Evolutionary conservation across 1,140 invertebrate genomes (phyloP).

Genomic region (Leptopilina boulardi): DNA sequence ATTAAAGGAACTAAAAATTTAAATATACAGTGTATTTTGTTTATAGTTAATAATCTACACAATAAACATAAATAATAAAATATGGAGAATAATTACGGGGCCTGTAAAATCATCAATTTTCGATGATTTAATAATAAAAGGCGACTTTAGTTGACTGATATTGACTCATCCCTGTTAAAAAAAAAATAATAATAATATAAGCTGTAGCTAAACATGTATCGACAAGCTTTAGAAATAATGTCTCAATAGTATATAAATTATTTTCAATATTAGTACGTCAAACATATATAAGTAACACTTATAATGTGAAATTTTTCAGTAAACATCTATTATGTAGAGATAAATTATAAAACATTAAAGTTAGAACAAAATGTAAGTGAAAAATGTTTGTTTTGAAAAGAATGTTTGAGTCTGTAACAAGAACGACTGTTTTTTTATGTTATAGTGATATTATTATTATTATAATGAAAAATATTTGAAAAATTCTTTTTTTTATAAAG

Average conservation of each 20-base stretch:
- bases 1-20: too few relatives aligned
- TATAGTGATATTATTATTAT: background rate
- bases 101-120: background rate
- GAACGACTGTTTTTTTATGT: background rate
- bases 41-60: too few relatives aligned
- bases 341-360: background rate
- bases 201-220: conserved; percentile 7
- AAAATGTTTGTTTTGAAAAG: background rate
- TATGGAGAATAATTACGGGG: too few relatives aligned
- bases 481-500: background rate
- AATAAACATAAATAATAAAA: too few relatives aligned
- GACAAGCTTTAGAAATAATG: conserved; percentile 6
- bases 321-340: conserved; percentile 15
- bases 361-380: background rate
- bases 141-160: conserved; percentile 6
- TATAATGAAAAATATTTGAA: background rate
- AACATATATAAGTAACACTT: background rate
- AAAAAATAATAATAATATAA: conserved; percentile 21
- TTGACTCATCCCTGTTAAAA: conserved; percentile 24
- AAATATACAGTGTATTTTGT: too few relatives aligned
- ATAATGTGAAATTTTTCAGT: background rate
- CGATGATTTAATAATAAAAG: background rate
- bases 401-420: background rate
- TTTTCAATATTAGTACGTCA: conserved; percentile 8
- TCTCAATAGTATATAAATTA: conserved; percentile 20